These are phyloP conservation scores for Chloroceryle aenea DNA, from an alignment of 2,113 vertebrate genomes.

Conservation along the genomic window DNA sequence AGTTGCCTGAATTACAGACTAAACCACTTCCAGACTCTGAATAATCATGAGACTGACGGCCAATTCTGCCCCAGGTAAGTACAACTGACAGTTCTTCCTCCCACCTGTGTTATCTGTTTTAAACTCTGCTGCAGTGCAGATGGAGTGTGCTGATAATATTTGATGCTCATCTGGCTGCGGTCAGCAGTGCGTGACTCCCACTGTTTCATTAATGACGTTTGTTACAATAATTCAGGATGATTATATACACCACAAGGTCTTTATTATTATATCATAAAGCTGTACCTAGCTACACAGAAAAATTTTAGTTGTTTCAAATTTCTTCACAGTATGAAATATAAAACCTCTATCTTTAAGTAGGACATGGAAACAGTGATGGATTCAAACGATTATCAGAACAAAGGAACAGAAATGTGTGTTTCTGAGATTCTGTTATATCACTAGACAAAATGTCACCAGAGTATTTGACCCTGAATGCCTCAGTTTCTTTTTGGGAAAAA, in stretches of 20 bases:
- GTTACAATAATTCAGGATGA: not conserved
- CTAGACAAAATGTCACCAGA: not conserved
- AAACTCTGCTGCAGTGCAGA: not conserved
- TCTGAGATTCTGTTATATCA: not conserved
- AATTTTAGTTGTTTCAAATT: not conserved
- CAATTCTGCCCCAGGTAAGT: not conserved
- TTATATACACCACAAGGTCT: not conserved
- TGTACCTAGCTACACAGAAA: not conserved
- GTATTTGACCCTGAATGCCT: not conserved
- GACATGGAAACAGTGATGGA: not conserved
- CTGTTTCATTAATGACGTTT: not conserved
- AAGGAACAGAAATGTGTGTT: not conserved
- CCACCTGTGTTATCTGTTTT: not conserved
- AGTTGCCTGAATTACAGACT: not conserved
- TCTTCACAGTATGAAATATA: not conserved
- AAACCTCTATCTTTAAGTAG: not conserved
- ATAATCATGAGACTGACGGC: not conserved
- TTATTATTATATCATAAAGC: not conserved
- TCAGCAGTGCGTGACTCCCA: not conserved
- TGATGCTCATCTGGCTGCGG: not conserved
- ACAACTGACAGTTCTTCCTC: not conserved
- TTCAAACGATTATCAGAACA: not conserved
- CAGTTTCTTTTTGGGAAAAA: not conserved
- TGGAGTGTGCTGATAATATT: not conserved
- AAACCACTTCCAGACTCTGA: not conserved